A percentile compares a stretch with the other conserved stretches of the same genome.
These are phyloP conservation scores for Aphis craccivora DNA, from an alignment of 1,140 invertebrate species.

Conservation along the genomic window DNA sequence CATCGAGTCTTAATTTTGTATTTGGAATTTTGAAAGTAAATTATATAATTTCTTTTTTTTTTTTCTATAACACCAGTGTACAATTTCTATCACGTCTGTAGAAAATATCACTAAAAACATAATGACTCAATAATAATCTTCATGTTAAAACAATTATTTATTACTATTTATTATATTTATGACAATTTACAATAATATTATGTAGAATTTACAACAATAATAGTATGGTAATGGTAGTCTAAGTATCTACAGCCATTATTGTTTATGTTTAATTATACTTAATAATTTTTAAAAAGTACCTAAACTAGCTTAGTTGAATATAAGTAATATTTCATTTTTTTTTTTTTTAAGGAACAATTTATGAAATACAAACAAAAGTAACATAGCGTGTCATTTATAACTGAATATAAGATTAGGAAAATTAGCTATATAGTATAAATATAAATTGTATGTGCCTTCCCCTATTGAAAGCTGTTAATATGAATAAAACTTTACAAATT, in stretches of 20 bases:
- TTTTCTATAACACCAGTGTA: no score
- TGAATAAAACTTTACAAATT: neutral
- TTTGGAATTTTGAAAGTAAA: no score
- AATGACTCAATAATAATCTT: neutral
- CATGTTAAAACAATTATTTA: conserved; percentile 11
- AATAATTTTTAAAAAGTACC: neutral
- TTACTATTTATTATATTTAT: neutral
- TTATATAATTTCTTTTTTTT: no score
- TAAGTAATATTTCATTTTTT: neutral
- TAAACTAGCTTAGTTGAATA: neutral
- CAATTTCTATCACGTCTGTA: neutral
- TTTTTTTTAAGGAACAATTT: neutral
- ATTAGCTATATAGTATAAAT: neutral
- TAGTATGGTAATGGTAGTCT: neutral
- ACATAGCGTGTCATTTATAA: neutral
- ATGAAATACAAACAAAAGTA: neutral
- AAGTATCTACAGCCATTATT: neutral
- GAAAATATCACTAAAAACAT: neutral
- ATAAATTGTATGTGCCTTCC: neutral
- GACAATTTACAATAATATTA: conserved; percentile 30
- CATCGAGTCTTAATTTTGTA: no score
- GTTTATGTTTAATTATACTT: neutral
- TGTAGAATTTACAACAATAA: conserved; percentile 3
- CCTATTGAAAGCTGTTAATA: neutral
- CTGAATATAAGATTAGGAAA: neutral